Conservation (phyloP, 2,113 vertebrate species). For the Spilogale gracilis region DNA sequence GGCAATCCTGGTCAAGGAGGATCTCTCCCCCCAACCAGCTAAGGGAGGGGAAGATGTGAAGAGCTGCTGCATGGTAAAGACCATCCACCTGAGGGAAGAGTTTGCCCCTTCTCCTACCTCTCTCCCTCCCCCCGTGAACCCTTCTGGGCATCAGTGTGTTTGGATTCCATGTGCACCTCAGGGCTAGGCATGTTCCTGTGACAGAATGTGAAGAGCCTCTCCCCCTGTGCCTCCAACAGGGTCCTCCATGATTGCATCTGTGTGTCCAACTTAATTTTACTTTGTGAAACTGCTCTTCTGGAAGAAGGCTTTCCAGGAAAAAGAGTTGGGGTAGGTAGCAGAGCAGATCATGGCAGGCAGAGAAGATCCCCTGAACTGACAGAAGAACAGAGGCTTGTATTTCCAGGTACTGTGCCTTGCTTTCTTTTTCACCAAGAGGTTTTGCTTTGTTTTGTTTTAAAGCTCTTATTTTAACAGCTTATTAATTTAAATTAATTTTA, state of each 20-base stretch:
- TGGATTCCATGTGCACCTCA: neutral
- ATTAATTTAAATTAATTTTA: too few species aligned
- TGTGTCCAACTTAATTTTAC: neutral
- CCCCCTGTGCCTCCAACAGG: neutral
- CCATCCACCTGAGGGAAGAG: neutral
- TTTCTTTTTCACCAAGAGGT: neutral
- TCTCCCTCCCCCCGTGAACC: neutral
- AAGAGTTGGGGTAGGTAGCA: neutral
- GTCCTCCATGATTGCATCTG: neutral
- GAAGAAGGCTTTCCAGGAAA: neutral
- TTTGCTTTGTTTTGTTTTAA: too few species aligned
- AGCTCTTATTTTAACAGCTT: too few species aligned
- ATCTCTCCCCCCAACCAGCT: neutral
- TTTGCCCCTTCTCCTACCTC: neutral
- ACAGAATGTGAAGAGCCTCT: neutral
- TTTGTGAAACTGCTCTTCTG: neutral
- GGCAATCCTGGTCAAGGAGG: neutral
- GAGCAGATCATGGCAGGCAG: neutral
- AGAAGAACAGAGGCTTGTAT: neutral
- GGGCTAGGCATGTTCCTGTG: neutral
- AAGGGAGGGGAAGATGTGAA: neutral
- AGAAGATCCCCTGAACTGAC: neutral
- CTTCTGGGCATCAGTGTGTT: neutral
- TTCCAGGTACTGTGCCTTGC: neutral
- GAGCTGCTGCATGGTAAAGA: neutral